Base-by-base conservation (phyloP, 2,113 vertebrate species). In the Alligator sinensis region DNA sequence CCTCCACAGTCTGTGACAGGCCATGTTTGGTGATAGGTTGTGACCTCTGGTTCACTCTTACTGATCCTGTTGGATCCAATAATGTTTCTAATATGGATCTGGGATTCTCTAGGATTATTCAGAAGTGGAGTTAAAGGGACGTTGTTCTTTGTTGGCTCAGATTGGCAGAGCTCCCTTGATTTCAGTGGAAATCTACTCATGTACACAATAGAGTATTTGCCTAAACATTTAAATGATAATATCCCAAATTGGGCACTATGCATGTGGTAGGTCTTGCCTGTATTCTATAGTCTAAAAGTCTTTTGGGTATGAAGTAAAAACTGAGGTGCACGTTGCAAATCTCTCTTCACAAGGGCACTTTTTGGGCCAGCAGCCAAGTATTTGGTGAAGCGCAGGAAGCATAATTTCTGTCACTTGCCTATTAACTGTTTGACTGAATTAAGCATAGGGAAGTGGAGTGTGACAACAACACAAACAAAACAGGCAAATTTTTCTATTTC, bases 381-480 rank as follows among this genome's bases (percentile, higher is more conserved):
- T 54, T 96, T 91, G 58, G 24, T 90, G 82, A 87, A 80, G 59
- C n/a, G 70, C 57, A 66, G 16, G 16, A 84, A 91, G 47, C 60
- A 88, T 68, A 82, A 30, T 1, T 21, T 76, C 64, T 60, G 5
- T 62, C 84, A 10, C 34, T 84, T 89, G 82, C 82, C 84, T 59
- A 5, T 81, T 88, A 81, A 60, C 24, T 70, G n/a, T 13, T 75
- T 82, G 62, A 30, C 13, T 89, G 54, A 60, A 30, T 84, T 57
- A 94, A 91, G 62, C 81, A 80, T 25, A 5, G 62, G 58, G 91
- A 92, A 77, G 80, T 60, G 77, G 55, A 59, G 30, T 66, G 17
- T 89, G 64, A 74, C 88, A 97, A 64, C 9, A 57, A 63, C 84
- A 68, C 62, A 90, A 80, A 88, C 78, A 80, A 54, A 11, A 72